A percentile compares a stretch with the other conserved stretches of the same genome.
Evolutionary conservation across 2,888 invertebrate genomes (phyloP).

Genomic region (Chymomyza amoena): DNA sequence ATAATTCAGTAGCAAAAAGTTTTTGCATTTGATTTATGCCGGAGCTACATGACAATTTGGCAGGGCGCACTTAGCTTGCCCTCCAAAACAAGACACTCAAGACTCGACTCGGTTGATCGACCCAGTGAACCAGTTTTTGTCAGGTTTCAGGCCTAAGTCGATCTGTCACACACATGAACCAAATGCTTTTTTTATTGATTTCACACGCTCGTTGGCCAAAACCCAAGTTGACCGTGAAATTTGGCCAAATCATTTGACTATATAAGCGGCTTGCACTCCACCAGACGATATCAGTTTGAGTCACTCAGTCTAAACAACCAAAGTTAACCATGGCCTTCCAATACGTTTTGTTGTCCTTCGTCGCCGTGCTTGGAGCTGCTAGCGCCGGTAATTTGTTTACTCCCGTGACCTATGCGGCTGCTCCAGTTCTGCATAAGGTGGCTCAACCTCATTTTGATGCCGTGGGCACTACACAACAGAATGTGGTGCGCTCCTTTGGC

Average conservation of each 20-base stretch:
- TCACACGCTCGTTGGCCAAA: slow-evolving; percentile 5
- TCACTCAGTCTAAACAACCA: slow-evolving; percentile 24
- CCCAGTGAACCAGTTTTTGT: slow-evolving; percentile 59
- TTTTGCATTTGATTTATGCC: slow-evolving; percentile 8
- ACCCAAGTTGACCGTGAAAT: slow-evolving; percentile 53
- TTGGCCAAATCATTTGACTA: slow-evolving; percentile 46
- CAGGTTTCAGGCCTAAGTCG: slow-evolving; percentile 58
- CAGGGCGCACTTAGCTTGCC: slow-evolving; percentile 20
- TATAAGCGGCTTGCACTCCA: slow-evolving; percentile 37
- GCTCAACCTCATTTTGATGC: slow-evolving; percentile 72
- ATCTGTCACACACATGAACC: slow-evolving; percentile 47
- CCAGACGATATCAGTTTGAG: slow-evolving; percentile 52
- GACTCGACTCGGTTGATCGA: neutral
- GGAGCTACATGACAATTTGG: neutral
- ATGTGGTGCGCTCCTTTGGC: slow-evolving; percentile 81
- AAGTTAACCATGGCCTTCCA: slow-evolving; percentile 75
- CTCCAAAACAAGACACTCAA: slow-evolving; percentile 8
- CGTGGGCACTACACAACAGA: slow-evolving; percentile 80
- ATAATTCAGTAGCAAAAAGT: slow-evolving; percentile 50
- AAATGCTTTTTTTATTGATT: neutral
- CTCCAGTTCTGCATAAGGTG: slow-evolving; percentile 67
- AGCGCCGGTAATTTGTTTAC: slow-evolving; percentile 81
- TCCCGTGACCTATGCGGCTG: slow-evolving; percentile 52
- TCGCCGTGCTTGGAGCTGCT: slow-evolving; percentile 82
- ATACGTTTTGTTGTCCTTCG: slow-evolving; percentile 80